These are phyloP conservation scores for Platycheirus rosarum DNA, from an alignment of 2,888 invertebrate genomes.

Conservation along the genomic window DNA sequence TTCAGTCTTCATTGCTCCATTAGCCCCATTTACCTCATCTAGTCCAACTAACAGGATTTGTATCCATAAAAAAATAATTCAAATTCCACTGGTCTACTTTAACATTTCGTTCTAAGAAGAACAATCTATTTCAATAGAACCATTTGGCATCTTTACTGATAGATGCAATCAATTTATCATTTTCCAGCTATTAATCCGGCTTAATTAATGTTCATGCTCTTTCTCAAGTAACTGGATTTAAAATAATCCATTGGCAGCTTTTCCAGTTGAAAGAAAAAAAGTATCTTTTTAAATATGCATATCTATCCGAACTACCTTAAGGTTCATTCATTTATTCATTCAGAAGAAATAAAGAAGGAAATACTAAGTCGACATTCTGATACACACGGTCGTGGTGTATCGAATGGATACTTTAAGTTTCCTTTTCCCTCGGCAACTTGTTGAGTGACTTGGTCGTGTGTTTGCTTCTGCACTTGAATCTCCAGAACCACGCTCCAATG, in stretches of 20 bases:
- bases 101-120: neutral
- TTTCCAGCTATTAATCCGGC: neutral
- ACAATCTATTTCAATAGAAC: neutral
- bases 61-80: neutral
- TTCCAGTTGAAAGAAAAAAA: neutral
- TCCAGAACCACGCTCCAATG: conserved; percentile 54
- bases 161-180: neutral
- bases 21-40: neutral
- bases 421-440: conserved; percentile 30
- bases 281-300: conserved; percentile 1
- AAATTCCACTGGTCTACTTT: neutral
- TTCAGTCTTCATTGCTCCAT: neutral
- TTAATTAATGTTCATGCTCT: neutral
- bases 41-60: neutral
- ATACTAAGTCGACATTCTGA: conserved; percentile 42
- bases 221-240: conserved; percentile 1
- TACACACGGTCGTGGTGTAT: conserved; percentile 36
- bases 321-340: conserved; percentile 15
- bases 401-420: conserved; percentile 48
- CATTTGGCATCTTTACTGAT: neutral
- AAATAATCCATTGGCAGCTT: conserved; percentile 7
- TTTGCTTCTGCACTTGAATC: conserved; percentile 60
- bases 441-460: neutral
- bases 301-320: neutral
- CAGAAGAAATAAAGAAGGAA: conserved; percentile 27